These are phyloP conservation scores for Siphonodentalium dalli DNA, from an alignment of 2,888 invertebrate species.

Conservation along the genomic window DNA sequence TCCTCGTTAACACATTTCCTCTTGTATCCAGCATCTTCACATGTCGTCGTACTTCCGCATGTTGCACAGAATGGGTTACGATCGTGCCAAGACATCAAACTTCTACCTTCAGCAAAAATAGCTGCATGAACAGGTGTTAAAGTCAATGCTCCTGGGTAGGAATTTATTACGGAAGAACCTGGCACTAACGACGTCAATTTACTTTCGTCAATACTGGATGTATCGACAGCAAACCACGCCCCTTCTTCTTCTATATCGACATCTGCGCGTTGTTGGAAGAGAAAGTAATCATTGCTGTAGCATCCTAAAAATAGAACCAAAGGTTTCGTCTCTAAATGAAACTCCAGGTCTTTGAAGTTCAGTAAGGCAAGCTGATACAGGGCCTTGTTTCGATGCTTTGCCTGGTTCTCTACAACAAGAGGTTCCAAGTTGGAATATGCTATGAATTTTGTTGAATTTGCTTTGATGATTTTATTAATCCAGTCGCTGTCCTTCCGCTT, in stretches of 20 bases:
- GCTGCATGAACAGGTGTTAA: conserved; percentile 53
- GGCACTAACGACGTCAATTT: conserved; percentile 28
- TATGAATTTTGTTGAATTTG: conserved; percentile 48
- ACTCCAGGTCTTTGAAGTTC: conserved; percentile 38
- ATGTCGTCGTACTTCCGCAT: conserved; percentile 59
- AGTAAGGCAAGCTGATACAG: conserved; percentile 36
- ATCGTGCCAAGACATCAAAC: conserved; percentile 65
- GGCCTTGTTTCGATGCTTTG: conserved; percentile 27
- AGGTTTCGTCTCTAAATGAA: conserved; percentile 35
- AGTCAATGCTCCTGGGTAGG: conserved; percentile 46
- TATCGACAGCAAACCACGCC: conserved; percentile 58
- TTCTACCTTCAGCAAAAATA: conserved; percentile 62
- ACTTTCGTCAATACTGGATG: conserved; percentile 34
- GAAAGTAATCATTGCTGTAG: conserved; percentile 32
- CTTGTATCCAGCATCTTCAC: conserved; percentile 61
- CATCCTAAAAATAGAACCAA: conserved; percentile 54
- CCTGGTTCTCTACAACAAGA: conserved; percentile 31
- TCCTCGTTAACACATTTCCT: conserved; percentile 48
- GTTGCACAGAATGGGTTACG: conserved; percentile 65
- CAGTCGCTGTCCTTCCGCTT: conserved; percentile 54
- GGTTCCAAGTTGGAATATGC: conserved; percentile 51
- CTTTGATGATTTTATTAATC: conserved; percentile 42
- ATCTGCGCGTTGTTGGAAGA: too few relatives aligned
- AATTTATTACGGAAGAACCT: conserved; percentile 34
- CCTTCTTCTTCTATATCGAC: too few relatives aligned